A percentile compares a stretch with the other conserved stretches of the same genome.
phyloP scores from a whole-genome alignment of 2,113 vertebrate genomes.

The Seriola aureovittata region DNA sequence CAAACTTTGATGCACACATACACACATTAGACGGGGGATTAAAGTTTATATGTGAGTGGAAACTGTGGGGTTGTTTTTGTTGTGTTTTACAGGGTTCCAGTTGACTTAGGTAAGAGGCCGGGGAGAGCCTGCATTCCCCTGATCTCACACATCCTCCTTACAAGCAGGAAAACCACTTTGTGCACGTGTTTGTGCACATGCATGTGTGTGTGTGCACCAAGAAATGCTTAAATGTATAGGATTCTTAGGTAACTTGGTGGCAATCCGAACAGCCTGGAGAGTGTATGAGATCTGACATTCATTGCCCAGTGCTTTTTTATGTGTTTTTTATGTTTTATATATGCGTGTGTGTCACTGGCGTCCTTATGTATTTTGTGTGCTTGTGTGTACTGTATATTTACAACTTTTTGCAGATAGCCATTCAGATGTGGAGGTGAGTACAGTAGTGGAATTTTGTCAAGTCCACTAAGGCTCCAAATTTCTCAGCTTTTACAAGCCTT shows the following conservation, averaged over 20 bases:
- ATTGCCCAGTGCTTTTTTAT: not conserved
- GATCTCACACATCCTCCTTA: slow-evolving; percentile 63
- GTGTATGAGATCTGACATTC: slow-evolving; percentile 27
- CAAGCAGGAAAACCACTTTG: slow-evolving; percentile 55
- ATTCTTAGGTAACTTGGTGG: slow-evolving; percentile 31
- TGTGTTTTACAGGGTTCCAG: slow-evolving; percentile 66
- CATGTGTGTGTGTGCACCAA: not conserved
- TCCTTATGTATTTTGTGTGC: too few relatives aligned
- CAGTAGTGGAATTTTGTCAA: slow-evolving; percentile 43
- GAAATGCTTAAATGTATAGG: slow-evolving; percentile 31
- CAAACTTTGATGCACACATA: slow-evolving; percentile 19
- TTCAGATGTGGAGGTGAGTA: slow-evolving; percentile 38
- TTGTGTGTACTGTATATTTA: not conserved
- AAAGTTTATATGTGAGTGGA: slow-evolving; percentile 77
- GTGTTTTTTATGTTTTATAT: slow-evolving; percentile 10
- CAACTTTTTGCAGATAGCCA: slow-evolving; percentile 15
- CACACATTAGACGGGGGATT: slow-evolving; percentile 65
- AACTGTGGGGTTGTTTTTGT: slow-evolving; percentile 75
- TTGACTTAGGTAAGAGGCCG: slow-evolving; percentile 67
- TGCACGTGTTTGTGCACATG: not conserved
- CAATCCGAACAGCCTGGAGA: slow-evolving; percentile 28
- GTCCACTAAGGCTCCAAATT: slow-evolving; percentile 52
- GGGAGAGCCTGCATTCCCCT: slow-evolving; percentile 70
- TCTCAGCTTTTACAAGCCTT: slow-evolving; percentile 62
- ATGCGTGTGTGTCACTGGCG: too few relatives aligned